Evolutionary conservation across 2,888 invertebrate species (phyloP).

Genomic region (Malachius bipustulatus): DNA sequence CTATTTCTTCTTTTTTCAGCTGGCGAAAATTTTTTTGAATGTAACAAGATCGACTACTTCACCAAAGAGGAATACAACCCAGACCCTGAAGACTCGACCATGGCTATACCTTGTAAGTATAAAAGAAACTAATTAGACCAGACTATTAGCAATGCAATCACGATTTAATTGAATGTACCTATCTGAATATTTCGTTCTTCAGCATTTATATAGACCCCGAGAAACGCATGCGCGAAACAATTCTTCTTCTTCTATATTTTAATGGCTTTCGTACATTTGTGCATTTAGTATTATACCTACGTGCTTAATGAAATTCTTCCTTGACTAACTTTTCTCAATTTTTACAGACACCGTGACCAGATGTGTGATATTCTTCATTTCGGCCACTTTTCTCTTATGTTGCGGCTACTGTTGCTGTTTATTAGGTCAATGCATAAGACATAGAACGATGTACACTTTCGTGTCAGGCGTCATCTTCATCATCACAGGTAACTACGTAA

Average conservation of each 20-base stretch:
- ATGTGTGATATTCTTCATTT: conserved; percentile 69
- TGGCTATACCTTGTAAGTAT: conserved; percentile 85
- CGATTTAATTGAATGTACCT: too few relatives aligned
- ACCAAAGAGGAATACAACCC: conserved; percentile 76
- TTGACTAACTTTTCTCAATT: too few relatives aligned
- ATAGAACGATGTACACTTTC: conserved; percentile 68
- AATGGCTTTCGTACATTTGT: too few relatives aligned
- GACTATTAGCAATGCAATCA: too few relatives aligned
- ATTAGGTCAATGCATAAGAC: conserved; percentile 66
- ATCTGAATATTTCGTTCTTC: too few relatives aligned
- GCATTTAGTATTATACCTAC: too few relatives aligned
- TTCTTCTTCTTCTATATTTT: too few relatives aligned
- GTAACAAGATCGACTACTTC: conserved; percentile 79
- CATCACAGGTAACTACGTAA: conserved; percentile 65
- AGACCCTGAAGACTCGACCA: conserved; percentile 81
- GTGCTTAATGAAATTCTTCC: too few relatives aligned
- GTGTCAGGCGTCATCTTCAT: conserved; percentile 79
- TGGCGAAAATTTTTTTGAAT: conserved; percentile 57
- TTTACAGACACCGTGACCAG: conserved; percentile 75
- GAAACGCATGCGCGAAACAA: too few relatives aligned
- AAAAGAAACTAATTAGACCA: neutral
- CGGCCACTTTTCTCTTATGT: conserved; percentile 63
- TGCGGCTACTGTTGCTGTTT: conserved; percentile 72
- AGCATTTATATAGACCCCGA: too few relatives aligned
- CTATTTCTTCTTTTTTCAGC: conserved; percentile 51